These are phyloP conservation scores for Rhagoletis zephyria DNA, from an alignment of 1,140 invertebrate genomes.

Conservation along the genomic window DNA sequence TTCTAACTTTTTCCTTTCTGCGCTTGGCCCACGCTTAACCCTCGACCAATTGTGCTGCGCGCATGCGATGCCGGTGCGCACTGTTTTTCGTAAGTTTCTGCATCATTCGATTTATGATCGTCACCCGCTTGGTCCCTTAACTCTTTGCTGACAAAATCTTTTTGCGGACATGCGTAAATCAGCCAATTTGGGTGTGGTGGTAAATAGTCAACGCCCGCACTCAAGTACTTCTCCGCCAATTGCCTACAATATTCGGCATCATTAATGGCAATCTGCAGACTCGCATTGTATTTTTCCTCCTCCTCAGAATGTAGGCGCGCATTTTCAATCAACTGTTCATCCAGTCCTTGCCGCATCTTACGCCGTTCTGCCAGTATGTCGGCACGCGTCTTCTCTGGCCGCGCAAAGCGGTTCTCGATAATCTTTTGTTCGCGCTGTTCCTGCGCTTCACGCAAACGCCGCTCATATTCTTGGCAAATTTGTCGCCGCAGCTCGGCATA, in stretches of 20 bases:
- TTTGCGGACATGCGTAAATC: slow-evolving; percentile 62
- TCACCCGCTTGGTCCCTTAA: slow-evolving; percentile 30
- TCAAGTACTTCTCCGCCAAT: slow-evolving; percentile 62
- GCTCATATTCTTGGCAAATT: slow-evolving; percentile 65
- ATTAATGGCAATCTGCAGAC: slow-evolving; percentile 61
- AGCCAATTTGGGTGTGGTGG: slow-evolving; percentile 67
- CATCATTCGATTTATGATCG: not conserved
- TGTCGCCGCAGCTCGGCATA: slow-evolving; percentile 62
- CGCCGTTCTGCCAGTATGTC: slow-evolving; percentile 58
- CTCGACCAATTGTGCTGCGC: not conserved
- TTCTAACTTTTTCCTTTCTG: not conserved
- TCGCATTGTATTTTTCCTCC: slow-evolving; percentile 60
- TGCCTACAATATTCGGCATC: slow-evolving; percentile 62
- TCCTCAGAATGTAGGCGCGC: slow-evolving; percentile 65
- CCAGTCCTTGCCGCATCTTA: slow-evolving; percentile 60
- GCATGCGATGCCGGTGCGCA: not conserved
- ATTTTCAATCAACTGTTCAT: slow-evolving; percentile 65
- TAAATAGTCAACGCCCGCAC: slow-evolving; percentile 62
- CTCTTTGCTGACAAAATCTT: slow-evolving; percentile 58
- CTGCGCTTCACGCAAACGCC: slow-evolving; percentile 60
- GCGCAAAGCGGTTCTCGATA: slow-evolving; percentile 66
- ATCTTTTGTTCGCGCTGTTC: slow-evolving; percentile 65
- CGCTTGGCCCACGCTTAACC: not conserved
- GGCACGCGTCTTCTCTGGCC: slow-evolving; percentile 61
- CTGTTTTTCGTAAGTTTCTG: not conserved